phyloP scores from a whole-genome alignment of 92 coral and sea anemone species.

The Zoanthus gigantus region DNA sequence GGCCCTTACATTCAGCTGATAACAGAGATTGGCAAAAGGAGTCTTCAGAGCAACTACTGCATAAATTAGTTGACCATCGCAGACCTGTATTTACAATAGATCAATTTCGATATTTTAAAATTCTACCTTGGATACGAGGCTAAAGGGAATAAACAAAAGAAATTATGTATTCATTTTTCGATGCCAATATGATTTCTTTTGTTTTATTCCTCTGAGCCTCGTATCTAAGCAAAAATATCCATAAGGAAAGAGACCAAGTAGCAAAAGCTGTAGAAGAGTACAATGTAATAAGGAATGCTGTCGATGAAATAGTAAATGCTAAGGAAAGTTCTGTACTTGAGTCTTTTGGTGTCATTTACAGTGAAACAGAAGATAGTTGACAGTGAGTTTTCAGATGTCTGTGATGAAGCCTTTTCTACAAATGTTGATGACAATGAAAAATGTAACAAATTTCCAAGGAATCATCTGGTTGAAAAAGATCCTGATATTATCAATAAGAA shows the following conservation, averaged over 20 bases:
- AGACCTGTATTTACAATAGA: too few relatives aligned
- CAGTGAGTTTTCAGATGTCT: not conserved
- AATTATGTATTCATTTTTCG: too few relatives aligned
- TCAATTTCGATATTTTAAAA: too few relatives aligned
- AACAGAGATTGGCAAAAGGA: too few relatives aligned
- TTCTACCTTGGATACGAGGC: too few relatives aligned
- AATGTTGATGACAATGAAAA: not conserved
- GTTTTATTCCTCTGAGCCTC: too few relatives aligned
- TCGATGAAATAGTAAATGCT: slow-evolving; percentile 57
- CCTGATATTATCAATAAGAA: not conserved
- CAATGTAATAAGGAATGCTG: slow-evolving; percentile 47
- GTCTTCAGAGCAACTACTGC: too few relatives aligned
- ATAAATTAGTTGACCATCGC: too few relatives aligned
- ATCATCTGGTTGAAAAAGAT: not conserved
- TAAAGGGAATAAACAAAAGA: too few relatives aligned
- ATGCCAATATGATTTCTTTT: too few relatives aligned
- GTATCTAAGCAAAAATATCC: slow-evolving; percentile 10
- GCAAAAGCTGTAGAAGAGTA: slow-evolving; percentile 57
- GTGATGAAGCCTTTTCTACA: not conserved
- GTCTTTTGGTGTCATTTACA: slow-evolving; percentile 27
- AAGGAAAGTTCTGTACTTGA: slow-evolving; percentile 52
- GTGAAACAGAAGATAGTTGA: slow-evolving; percentile 48
- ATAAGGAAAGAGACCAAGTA: slow-evolving; percentile 48
- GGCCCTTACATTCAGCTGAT: too few relatives aligned
- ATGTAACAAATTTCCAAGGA: not conserved